Conservation (phyloP, 2,113 vertebrate species). For the Turdus rufiventris region DNA sequence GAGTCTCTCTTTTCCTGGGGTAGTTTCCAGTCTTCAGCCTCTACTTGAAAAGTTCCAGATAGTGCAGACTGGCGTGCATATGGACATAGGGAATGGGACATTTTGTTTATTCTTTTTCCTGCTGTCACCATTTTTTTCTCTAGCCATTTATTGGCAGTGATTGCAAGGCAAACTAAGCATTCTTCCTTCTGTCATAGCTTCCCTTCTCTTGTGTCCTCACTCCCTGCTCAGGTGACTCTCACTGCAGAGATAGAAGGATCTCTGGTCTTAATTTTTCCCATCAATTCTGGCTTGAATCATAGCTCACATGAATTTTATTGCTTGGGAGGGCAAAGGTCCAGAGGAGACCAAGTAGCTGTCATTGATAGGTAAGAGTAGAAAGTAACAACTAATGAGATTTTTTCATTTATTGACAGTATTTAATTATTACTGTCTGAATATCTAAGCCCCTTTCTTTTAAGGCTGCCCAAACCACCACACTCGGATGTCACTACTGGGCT, state of each 20-base stretch:
- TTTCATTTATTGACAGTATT: neutral
- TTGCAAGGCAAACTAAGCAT: neutral
- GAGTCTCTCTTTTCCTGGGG: neutral
- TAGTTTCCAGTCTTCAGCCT: neutral
- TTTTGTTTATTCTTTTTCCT: neutral
- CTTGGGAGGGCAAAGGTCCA: neutral
- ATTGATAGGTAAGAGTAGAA: neutral
- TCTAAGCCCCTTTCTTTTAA: neutral
- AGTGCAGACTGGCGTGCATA: fast-evolving
- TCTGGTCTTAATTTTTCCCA: neutral
- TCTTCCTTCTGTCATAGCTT: neutral
- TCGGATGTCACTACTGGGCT: neutral
- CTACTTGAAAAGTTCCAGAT: neutral
- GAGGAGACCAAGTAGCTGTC: neutral
- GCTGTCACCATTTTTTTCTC: neutral
- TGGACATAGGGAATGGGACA: neutral
- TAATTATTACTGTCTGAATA: neutral
- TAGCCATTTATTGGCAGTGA: fast-evolving
- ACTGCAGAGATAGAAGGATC: neutral
- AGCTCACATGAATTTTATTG: neutral
- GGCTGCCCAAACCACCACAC: neutral
- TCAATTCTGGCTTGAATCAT: neutral
- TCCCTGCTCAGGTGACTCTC: neutral
- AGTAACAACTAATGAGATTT: neutral
- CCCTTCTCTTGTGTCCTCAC: fast-evolving